These are phyloP conservation scores for Sarotherodon lohbergeri DNA, from an alignment of 2,113 vertebrate species.

Conservation along the genomic window DNA sequence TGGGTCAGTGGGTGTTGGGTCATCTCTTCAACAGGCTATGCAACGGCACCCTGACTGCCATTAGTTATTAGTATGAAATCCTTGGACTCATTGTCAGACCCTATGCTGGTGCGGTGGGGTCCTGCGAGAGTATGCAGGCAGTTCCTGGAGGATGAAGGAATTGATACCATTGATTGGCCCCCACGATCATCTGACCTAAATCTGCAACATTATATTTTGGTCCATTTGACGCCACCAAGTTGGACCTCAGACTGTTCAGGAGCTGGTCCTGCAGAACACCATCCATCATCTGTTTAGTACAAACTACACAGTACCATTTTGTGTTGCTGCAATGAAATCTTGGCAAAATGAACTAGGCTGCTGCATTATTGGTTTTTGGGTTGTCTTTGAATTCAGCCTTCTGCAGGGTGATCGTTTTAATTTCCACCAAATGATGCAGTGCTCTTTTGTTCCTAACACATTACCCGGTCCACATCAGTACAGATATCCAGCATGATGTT, in stretches of 20 bases:
- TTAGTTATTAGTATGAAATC: not conserved
- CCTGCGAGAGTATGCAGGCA: not conserved
- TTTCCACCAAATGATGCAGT: not conserved
- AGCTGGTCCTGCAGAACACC: not conserved
- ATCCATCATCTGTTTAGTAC: not conserved
- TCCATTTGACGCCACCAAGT: not conserved
- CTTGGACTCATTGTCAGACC: not conserved
- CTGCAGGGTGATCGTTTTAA: not conserved
- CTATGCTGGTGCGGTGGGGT: not conserved
- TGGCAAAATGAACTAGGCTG: not conserved
- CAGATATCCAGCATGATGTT: not conserved
- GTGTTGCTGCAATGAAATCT: not conserved
- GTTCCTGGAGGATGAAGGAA: not conserved
- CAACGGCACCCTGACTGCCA: not conserved
- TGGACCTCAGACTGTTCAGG: not conserved
- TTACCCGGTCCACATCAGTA: not conserved
- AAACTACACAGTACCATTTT: not conserved
- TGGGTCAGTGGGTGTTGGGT: not conserved
- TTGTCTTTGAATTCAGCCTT: not conserved
- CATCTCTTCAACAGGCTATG: not conserved
- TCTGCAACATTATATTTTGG: not conserved
- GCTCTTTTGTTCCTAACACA: not conserved
- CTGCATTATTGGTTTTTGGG: not conserved
- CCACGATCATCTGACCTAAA: not conserved
- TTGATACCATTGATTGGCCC: not conserved